A percentile compares a stretch with the other conserved stretches of the same genome.
Conservation (phyloP, 1,140 invertebrate species). For the Penaeus vannamei region DNA sequence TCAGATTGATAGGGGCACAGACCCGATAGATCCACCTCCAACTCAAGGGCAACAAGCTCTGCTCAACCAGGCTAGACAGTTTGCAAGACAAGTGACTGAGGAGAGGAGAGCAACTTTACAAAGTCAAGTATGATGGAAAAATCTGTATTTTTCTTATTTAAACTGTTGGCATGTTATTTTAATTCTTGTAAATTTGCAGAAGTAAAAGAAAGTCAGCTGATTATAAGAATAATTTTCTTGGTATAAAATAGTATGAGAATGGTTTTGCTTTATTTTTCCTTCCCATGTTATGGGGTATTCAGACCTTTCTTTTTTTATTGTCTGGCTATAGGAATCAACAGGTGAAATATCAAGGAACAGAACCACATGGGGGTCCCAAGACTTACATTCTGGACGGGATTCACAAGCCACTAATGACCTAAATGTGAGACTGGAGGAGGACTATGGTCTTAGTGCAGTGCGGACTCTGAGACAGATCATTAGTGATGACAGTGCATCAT, state of each 20-base stretch:
- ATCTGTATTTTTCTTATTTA: not conserved
- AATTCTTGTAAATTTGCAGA: too few species aligned
- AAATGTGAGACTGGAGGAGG: constrained; percentile 49
- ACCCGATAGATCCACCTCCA: constrained; percentile 74
- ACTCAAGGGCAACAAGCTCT: constrained; percentile 4
- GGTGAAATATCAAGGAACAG: constrained; percentile 23
- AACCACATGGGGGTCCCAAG: not conserved
- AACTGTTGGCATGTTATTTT: too few species aligned
- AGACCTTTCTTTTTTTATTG: not conserved
- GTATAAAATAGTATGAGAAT: too few species aligned
- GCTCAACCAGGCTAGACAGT: constrained; percentile 40
- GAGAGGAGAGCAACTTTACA: constrained; percentile 10
- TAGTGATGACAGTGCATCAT: constrained; percentile 65
- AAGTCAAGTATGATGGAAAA: not conserved
- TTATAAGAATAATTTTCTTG: too few species aligned
- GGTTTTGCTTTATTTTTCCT: too few species aligned
- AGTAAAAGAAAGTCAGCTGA: too few species aligned
- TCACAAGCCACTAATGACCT: constrained; percentile 20
- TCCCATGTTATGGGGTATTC: too few species aligned
- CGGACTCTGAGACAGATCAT: constrained; percentile 49
- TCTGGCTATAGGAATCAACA: not conserved
- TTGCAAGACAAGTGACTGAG: constrained; percentile 42
- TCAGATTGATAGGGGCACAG: constrained; percentile 79
- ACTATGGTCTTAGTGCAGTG: constrained; percentile 27
- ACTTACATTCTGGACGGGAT: constrained; percentile 5